Conservation (phyloP, 2,797 vertebrate genomes). For the Pampus argenteus region DNA sequence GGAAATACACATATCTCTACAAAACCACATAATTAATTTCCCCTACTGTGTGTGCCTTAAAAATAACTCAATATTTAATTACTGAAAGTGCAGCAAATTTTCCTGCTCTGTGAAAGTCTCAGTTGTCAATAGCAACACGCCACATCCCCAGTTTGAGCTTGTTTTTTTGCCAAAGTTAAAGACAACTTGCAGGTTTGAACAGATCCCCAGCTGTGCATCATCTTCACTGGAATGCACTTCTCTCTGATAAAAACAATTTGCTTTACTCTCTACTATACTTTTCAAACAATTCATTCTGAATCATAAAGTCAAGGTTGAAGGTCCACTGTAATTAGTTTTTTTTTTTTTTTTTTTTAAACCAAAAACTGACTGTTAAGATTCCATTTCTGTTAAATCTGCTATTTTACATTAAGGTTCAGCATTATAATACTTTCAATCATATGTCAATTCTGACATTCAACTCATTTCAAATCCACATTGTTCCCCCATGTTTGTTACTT, state of each 20-base stretch:
- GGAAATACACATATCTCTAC: too few species aligned
- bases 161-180: background rate
- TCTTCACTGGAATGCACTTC: constrained; percentile 19
- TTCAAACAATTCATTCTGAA: background rate
- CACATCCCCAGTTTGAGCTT: background rate
- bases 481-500: background rate
- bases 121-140: too few species aligned
- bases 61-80: too few species aligned
- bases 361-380: background rate
- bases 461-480: too few species aligned
- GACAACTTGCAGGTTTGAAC: constrained; percentile 41
- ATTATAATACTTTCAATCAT: background rate
- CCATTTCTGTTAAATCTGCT: too few species aligned
- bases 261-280: background rate
- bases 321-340: too few species aligned
- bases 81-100: too few species aligned
- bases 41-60: background rate
- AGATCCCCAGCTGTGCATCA: background rate
- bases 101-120: too few species aligned
- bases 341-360: too few species aligned
- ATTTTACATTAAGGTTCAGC: background rate
- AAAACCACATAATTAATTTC: background rate
- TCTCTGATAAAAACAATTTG: background rate
- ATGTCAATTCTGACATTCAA: too few species aligned
- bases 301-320: background rate